A percentile compares a stretch with the other conserved stretches of the same genome.
Evolutionary conservation across 2,888 invertebrate genomes (phyloP).

Genomic region (Sceliomorpha sp.): DNA sequence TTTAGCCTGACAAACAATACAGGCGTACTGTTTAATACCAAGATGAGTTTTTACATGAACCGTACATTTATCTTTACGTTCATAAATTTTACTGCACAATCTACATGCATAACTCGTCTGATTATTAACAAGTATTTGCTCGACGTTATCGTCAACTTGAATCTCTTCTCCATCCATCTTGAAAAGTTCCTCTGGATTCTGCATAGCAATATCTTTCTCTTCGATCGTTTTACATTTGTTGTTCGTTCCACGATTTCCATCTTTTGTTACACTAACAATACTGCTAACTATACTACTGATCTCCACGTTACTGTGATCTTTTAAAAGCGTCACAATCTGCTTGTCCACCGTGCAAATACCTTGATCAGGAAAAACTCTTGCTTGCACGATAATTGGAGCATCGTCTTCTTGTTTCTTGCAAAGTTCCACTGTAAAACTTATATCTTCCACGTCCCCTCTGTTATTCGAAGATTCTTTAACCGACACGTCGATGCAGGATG

Average conservation of each 20-base stretch:
- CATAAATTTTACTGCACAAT: conserved; percentile 75
- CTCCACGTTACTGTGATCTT: conserved; percentile 70
- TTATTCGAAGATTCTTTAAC: conserved; percentile 74
- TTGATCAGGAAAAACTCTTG: conserved; percentile 77
- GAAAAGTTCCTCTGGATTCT: conserved; percentile 75
- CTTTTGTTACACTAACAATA: conserved; percentile 65
- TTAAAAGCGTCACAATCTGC: conserved; percentile 70
- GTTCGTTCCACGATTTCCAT: conserved; percentile 56
- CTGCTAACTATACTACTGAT: conserved; percentile 72
- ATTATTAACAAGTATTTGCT: conserved; percentile 68
- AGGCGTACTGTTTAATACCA: conserved; percentile 77
- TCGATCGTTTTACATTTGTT: conserved; percentile 70
- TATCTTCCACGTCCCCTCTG: conserved; percentile 73
- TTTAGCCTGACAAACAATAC: conserved; percentile 75
- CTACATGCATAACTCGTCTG: conserved; percentile 75
- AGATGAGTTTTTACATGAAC: conserved; percentile 78
- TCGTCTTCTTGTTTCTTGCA: conserved; percentile 68
- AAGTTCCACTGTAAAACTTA: conserved; percentile 76
- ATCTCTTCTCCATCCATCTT: conserved; percentile 77
- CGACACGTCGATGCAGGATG: conserved; percentile 73
- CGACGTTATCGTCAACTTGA: conserved; percentile 76
- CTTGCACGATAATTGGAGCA: conserved; percentile 64
- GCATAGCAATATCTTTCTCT: conserved; percentile 64
- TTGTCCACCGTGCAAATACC: conserved; percentile 76
- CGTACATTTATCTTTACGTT: conserved; percentile 76